Evolutionary conservation across 1,140 invertebrate genomes (phyloP), one percentile per base, ranked within the genome.

Genomic region (Apis laboriosa): DNA sequence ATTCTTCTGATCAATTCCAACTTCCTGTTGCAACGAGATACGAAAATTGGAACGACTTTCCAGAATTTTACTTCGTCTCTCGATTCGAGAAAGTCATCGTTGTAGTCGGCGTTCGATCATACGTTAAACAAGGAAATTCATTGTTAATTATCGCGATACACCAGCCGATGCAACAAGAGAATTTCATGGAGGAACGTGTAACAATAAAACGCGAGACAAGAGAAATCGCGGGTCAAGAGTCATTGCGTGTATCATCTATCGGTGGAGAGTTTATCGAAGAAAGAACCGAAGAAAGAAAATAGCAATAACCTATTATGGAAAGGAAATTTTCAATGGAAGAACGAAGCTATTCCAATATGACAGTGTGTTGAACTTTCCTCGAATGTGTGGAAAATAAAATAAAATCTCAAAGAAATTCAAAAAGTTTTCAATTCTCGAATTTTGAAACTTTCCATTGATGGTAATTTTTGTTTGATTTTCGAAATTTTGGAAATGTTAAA

Each of bases 171-270:
- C n/a, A 43, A 24, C 24, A 8, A 43, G 70, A 24, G 9, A 9
- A 17, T 24, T 51, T 15, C 5, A 28, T n/a, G n/a, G n/a, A 17
- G 24, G 7, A 53, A 19, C 3, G 28, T 58, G 24, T 7, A 63
- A 28, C 55, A 79, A 56, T 58, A 53, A 24, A 61, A 55, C 43
- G 21, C 19, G 34, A 76, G 63, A 74, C 74, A 51, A 77, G 63
- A 79, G 84, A 78, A 85, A 77, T 77, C 75, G 51, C 11, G 64
- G 85, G 78, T 86, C 78, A 83, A 19, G 58, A 77, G 70, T 86
- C 80, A 72, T 61, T 34, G 34, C 51, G 19, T 58, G 28, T 68
- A 73, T 80, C 61, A 58, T 58, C 55, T 58, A 53, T 24, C 64
- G n/a, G n/a, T 17, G 51, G 8, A 56, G 61, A 64, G 76, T 66